These are phyloP conservation scores for Glyptemys insculpta DNA, from an alignment of 2,797 vertebrate genomes.

Conservation along the genomic window DNA sequence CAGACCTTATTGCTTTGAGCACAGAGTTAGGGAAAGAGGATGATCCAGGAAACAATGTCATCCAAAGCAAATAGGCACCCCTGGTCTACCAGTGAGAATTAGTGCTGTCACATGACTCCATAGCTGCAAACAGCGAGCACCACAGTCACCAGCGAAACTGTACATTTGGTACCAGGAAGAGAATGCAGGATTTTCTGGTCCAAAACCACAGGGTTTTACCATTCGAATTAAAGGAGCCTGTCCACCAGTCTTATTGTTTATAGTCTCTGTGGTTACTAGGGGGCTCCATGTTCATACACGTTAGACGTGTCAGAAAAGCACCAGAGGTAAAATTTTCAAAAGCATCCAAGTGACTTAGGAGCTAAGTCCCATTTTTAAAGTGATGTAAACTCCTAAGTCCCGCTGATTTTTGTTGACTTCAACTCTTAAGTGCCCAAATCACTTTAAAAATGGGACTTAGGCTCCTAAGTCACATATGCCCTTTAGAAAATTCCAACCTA, in stretches of 20 bases:
- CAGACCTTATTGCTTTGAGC: not conserved
- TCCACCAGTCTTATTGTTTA: not conserved
- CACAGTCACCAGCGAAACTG: not conserved
- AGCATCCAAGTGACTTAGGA: not conserved
- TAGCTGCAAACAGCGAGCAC: not conserved
- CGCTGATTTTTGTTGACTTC: not conserved
- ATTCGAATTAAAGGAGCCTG: accelerated
- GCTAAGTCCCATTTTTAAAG: too few relatives aligned
- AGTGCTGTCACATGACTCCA: not conserved
- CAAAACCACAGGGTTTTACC: not conserved
- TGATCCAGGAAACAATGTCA: not conserved
- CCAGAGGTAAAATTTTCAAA: not conserved
- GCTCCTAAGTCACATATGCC: not conserved
- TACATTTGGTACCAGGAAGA: not conserved
- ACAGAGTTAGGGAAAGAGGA: not conserved
- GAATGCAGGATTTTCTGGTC: not conserved
- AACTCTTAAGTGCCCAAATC: not conserved
- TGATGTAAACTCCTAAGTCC: not conserved
- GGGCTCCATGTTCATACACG: not conserved
- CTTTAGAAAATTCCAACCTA: not conserved
- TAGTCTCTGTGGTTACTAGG: not conserved
- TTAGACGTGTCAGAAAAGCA: not conserved
- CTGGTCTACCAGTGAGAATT: not conserved
- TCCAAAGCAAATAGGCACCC: not conserved
- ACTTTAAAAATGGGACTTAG: not conserved